Percentiles rank a stretch among this genome's conserved stretches.
Evolutionary conservation across 2,797 vertebrate genomes (phyloP).

Genomic region (Lacerta viridis): DNA sequence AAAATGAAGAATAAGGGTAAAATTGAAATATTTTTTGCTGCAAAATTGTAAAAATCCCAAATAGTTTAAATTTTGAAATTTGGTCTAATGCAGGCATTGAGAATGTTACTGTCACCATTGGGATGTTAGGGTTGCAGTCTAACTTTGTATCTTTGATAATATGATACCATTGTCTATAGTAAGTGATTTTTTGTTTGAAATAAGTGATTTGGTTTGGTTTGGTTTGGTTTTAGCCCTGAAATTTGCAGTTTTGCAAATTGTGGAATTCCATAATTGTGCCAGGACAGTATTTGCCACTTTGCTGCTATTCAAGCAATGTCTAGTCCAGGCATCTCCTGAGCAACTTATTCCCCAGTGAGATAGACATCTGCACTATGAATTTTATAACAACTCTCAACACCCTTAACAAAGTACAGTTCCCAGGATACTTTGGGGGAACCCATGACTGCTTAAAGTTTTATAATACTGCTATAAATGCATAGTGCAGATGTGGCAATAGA

Average conservation of each 20-base stretch:
- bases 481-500: too few relatives aligned
- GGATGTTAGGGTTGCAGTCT: neutral
- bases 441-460: too few relatives aligned
- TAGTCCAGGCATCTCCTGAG: neutral
- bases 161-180: neutral
- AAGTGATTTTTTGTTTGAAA: neutral
- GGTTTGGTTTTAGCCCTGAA: neutral
- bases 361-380: too few relatives aligned
- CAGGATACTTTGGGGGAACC: too few relatives aligned
- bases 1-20: slow-evolving; percentile 65
- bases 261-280: neutral
- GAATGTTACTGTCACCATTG: neutral
- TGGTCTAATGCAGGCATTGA: neutral
- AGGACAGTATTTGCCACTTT: neutral
- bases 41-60: slow-evolving; percentile 70
- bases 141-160: neutral
- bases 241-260: neutral
- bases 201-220: neutral
- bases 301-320: neutral
- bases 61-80: slow-evolving; percentile 64
- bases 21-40: slow-evolving; percentile 61
- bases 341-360: neutral
- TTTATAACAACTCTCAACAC: too few relatives aligned
- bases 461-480: too few relatives aligned
- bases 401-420: too few relatives aligned